A percentile compares a stretch with the other conserved stretches of the same genome.
These are phyloP conservation scores for Asbolus verrucosus DNA, from an alignment of 1,140 invertebrate species.

Conservation along the genomic window DNA sequence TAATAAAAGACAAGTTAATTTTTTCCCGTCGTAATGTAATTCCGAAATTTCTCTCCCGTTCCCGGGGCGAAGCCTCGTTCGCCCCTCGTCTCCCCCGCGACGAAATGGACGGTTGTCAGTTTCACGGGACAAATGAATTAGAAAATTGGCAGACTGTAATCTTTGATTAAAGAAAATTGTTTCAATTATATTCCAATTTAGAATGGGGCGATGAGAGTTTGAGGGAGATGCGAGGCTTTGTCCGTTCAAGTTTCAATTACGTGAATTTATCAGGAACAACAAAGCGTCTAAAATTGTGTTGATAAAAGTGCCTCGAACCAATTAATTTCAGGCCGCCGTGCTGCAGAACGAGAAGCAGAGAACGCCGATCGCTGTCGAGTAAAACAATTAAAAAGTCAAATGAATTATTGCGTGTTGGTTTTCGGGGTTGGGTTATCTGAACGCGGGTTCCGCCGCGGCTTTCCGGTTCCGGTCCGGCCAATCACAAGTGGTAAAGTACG, in stretches of 20 bases:
- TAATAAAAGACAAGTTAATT: too few relatives aligned
- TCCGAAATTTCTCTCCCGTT: slow-evolving; percentile 2
- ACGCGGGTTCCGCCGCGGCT: slow-evolving; percentile 40
- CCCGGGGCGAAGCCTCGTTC: too few relatives aligned
- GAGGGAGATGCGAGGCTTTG: slow-evolving; percentile 12
- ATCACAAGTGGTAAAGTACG: slow-evolving; percentile 30
- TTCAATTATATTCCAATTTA: slow-evolving; percentile 41
- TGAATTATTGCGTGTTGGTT: slow-evolving; percentile 46
- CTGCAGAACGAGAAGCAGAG: slow-evolving; percentile 17
- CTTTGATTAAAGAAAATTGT: slow-evolving; percentile 44
- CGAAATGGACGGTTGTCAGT: background rate
- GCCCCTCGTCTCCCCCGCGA: too few relatives aligned
- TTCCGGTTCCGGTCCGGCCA: slow-evolving; percentile 39
- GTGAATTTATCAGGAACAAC: slow-evolving; percentile 36
- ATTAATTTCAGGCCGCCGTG: slow-evolving; percentile 36
- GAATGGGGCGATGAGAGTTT: background rate
- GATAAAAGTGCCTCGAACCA: slow-evolving; percentile 39
- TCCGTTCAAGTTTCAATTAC: slow-evolving; percentile 36
- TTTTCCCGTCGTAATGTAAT: too few relatives aligned
- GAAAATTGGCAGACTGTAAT: slow-evolving; percentile 40
- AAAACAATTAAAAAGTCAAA: slow-evolving; percentile 50
- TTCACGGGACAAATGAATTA: slow-evolving; percentile 29
- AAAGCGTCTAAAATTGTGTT: slow-evolving; percentile 38
- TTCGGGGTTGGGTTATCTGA: slow-evolving; percentile 45
- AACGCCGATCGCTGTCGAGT: slow-evolving; percentile 28